These are phyloP conservation scores for Spizella passerina DNA, from an alignment of 2,797 vertebrate genomes.

Conservation along the genomic window DNA sequence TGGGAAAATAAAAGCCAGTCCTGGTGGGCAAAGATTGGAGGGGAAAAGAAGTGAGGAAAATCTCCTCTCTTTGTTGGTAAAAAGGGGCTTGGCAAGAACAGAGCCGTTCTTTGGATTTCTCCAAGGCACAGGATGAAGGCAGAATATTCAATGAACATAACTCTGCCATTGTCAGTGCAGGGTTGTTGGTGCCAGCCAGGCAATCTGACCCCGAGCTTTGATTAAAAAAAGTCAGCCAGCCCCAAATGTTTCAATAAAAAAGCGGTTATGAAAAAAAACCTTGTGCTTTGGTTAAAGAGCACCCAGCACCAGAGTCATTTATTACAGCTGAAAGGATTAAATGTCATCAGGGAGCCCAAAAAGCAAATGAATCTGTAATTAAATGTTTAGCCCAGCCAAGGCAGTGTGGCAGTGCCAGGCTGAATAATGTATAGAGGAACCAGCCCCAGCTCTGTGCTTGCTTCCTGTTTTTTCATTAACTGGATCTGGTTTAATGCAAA, in stretches of 20 bases:
- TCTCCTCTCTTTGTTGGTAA: not conserved
- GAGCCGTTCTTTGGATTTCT: slow-evolving; percentile 28
- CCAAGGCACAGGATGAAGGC: slow-evolving; percentile 15
- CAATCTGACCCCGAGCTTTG: slow-evolving; percentile 31
- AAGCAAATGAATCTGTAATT: slow-evolving; percentile 57
- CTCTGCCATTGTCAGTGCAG: slow-evolving; percentile 19
- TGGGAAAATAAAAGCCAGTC: slow-evolving; percentile 35
- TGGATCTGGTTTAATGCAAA: not conserved
- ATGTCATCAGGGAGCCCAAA: slow-evolving; percentile 53
- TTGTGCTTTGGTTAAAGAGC: slow-evolving; percentile 46
- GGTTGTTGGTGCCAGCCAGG: slow-evolving; percentile 31
- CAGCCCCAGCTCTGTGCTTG: not conserved
- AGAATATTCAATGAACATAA: slow-evolving; percentile 38
- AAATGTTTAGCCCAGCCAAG: slow-evolving; percentile 57
- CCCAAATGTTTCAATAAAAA: slow-evolving; percentile 43
- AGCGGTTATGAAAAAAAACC: not conserved
- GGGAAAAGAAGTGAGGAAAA: not conserved
- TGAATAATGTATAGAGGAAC: slow-evolving; percentile 46
- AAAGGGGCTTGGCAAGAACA: slow-evolving; percentile 15
- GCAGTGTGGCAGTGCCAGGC: slow-evolving; percentile 14
- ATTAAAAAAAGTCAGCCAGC: slow-evolving; percentile 23
- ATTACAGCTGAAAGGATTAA: slow-evolving; percentile 58
- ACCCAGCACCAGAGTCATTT: slow-evolving; percentile 7
- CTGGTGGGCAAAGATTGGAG: not conserved
- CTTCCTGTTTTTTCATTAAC: not conserved